Evolutionary conservation across 2,113 vertebrate species (phyloP), one percentile per base, ranked within the genome.

Genomic region (Cettia cetti): DNA sequence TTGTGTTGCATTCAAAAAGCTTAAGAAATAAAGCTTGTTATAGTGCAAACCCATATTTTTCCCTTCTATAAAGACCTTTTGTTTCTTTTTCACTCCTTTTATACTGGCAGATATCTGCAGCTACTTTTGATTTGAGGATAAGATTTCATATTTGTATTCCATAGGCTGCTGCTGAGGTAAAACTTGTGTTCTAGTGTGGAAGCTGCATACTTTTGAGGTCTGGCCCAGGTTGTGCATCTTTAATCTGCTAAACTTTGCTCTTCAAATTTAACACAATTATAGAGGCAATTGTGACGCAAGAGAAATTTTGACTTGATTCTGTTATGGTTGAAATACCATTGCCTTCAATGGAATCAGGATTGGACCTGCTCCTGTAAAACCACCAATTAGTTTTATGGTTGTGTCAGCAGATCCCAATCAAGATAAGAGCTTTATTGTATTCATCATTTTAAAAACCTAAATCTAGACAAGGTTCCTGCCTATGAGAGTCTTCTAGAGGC

Each of bases 351-450:
- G 45, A 87, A 85, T 81, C 65, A 79, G 86, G 59, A 91, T 80
- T 88, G 70, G 50, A 79, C 74, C 59, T 65, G 87, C 42, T 92
- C 2, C 78, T 91, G 45, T 82, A 82, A 94, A 92, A 92, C 74
- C 72, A 92, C 86, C n/a, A 69, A 82, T 87, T 94, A 79, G 77
- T 92, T 91, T 95, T 92, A 89, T 66, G 70, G 45, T 76, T 87
- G 23, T 77, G 54, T 94, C 89, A 87, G 81, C 70, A 95, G 84
- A 95, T 75, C 31, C 71, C 4, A 21, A 63, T 94, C 70, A 91
- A 95, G 84, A 95, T 94, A 95, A 91, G n/a, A 75, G 27, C 70
- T 59, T 21, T 79, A 61, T 61, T 82, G 70, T 82, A 65, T 90
- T 87, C 31, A 66, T 77, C 0, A 65, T 95, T 91, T 94, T 2